These are phyloP conservation scores for Dendrolimus punctatus DNA, from an alignment of 1,140 invertebrate genomes.

Conservation along the genomic window DNA sequence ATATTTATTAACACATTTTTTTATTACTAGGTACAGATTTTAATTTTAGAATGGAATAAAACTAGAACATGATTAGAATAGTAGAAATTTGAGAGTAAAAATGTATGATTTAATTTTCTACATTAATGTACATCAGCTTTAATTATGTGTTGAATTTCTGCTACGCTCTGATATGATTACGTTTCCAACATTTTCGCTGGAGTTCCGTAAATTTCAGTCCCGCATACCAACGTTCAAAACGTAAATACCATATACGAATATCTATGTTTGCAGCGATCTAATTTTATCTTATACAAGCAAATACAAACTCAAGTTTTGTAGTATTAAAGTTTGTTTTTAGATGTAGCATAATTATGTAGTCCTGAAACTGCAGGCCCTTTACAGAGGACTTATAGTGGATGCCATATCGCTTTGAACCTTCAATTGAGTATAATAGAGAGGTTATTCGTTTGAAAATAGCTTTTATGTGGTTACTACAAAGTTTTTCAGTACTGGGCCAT, in stretches of 20 bases:
- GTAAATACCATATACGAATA: constrained; percentile 18
- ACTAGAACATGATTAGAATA: no score
- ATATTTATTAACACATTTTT: no score
- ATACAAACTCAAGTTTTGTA: constrained; percentile 10
- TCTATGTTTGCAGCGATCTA: constrained; percentile 22
- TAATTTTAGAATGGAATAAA: no score
- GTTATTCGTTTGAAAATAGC: constrained; percentile 19
- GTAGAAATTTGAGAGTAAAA: no score
- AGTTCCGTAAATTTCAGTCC: constrained; percentile 23
- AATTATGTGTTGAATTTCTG: not conserved
- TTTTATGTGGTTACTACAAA: constrained; percentile 39
- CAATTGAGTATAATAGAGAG: constrained; percentile 12
- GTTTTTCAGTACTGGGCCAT: constrained; percentile 58
- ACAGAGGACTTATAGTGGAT: constrained; percentile 9
- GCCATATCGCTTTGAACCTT: constrained; percentile 22
- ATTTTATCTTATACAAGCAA: constrained; percentile 14
- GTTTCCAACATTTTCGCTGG: constrained; percentile 27
- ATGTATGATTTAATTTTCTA: no score
- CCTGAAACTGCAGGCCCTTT: not conserved
- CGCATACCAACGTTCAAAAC: constrained; percentile 21
- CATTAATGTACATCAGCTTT: no score
- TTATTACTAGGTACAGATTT: no score
- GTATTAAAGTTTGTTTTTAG: constrained; percentile 28
- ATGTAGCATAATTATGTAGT: constrained; percentile 4
- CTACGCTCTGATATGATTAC: constrained; percentile 16